These are phyloP conservation scores for Pseudobourletiella spinata DNA, from an alignment of 1,140 invertebrate species.

Conservation along the genomic window DNA sequence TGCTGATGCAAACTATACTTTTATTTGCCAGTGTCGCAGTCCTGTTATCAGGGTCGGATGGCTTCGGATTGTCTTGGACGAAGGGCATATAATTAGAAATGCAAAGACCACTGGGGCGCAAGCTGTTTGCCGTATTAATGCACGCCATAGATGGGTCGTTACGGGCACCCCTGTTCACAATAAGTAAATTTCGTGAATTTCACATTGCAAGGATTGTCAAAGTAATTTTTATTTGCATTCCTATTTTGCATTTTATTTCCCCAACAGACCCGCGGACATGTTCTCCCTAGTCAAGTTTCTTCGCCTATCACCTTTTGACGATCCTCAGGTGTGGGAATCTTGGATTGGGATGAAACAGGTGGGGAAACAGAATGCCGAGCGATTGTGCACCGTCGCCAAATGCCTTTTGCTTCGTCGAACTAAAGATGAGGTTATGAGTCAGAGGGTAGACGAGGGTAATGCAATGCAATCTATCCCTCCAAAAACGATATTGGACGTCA, in stretches of 20 bases:
- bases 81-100: constrained; percentile 86
- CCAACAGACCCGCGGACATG: constrained; percentile 20
- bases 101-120: constrained; percentile 63
- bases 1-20: too few species aligned
- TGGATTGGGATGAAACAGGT: constrained; percentile 61
- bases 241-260: constrained; percentile 9
- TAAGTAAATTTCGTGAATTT: constrained; percentile 72
- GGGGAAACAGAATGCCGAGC: constrained; percentile 55
- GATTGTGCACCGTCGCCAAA: constrained; percentile 68
- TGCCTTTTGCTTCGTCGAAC: constrained; percentile 60
- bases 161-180: constrained; percentile 96
- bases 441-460: constrained; percentile 13
- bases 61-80: constrained; percentile 82
- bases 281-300: constrained; percentile 27
- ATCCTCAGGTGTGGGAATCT: constrained; percentile 52
- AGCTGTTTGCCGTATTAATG: constrained; percentile 57
- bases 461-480: constrained; percentile 33
- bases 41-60: constrained; percentile 58
- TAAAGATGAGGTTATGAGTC: constrained; percentile 9
- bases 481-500: constrained; percentile 38
- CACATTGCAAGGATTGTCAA: too few species aligned
- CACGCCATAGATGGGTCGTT: constrained; percentile 65
- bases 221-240: too few species aligned
- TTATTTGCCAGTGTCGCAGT: constrained; percentile 12
- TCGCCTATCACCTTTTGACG: constrained; percentile 26